Evolutionary conservation across 1,140 invertebrate species (phyloP), one percentile per base, ranked within the genome.

Genomic region (Papilio dardanus): DNA sequence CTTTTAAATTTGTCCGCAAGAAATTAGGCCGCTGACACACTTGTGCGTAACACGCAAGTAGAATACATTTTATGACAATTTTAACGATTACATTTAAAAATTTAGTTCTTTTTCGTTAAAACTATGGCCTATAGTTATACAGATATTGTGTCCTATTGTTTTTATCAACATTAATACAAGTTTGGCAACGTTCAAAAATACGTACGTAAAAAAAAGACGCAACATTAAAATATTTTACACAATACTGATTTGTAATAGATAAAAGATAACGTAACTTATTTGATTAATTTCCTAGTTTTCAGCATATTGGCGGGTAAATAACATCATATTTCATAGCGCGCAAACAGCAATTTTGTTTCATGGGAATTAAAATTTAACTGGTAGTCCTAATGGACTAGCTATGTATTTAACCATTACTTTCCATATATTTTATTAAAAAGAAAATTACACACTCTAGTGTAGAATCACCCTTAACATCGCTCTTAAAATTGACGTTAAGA

Each of bases 401-500:
- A 33, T 3, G 33, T 33, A 7, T 33, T 7, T 33, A 7, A 33
- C 33, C 7, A 33, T 33, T 3, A 40, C 37, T 40, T 16, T 42
- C 4, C 40, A 42, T 54, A 54, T 21, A 21, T 21, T 19, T 6
- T 19, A 50, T 19, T 8, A 5, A 54, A 24, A 54, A 10, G 10
- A 10, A 10, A 54, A 54, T 24, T 2, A 54, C 12, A 54, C 50
- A 24, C 50, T 21, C 24, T 71, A 71, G 68, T 71, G 40, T 71
- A 28, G 6, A n/a, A 42, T 30, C 14, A 7, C 40, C 68, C 40
- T 71, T 46, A 71, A 58, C 10, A 24, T 58, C n/a, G 8, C 21
- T 71, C 28, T 71, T 71, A 71, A 71, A 30, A 31, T 50, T 28
- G 68, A 16, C 30, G 68, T 71, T n/a, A 31, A 71, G 68, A 46